Percentiles rank a stretch among this genome's conserved stretches.
Evolutionary conservation across 1,140 invertebrate species (phyloP).

Genomic region (Drosophila pandora): DNA sequence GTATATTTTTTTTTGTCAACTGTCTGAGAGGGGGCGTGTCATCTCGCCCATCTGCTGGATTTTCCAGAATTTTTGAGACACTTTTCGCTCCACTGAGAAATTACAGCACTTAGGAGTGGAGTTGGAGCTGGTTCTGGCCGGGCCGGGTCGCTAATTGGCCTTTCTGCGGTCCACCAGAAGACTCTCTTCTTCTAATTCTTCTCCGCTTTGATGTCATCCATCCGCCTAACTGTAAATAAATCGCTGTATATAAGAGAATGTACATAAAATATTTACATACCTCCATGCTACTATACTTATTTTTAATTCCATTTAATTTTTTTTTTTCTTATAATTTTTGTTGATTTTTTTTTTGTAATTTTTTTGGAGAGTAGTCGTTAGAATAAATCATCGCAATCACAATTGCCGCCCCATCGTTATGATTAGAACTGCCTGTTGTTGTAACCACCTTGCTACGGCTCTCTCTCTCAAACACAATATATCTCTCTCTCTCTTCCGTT

Average conservation of each 20-base stretch:
- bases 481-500: slow-evolving; percentile 61
- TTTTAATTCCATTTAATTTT: slow-evolving; percentile 31
- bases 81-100: slow-evolving; percentile 35
- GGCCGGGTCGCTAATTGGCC: slow-evolving; percentile 52
- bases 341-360: slow-evolving; percentile 13
- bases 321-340: slow-evolving; percentile 26
- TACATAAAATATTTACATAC: slow-evolving; percentile 12
- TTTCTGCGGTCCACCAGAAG: slow-evolving; percentile 35
- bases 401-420: slow-evolving; percentile 23
- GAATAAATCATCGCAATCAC: slow-evolving; percentile 24
- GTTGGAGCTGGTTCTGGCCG: slow-evolving; percentile 19
- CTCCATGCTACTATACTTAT: slow-evolving; percentile 17
- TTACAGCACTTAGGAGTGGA: slow-evolving; percentile 11
- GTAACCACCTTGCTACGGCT: slow-evolving; percentile 17
- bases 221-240: slow-evolving; percentile 64
- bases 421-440: slow-evolving; percentile 22
- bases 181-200: slow-evolving; percentile 12
- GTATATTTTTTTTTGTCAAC: slow-evolving; percentile 48
- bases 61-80: slow-evolving; percentile 34
- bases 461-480: slow-evolving; percentile 56
- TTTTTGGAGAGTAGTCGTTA: slow-evolving; percentile 14
- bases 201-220: slow-evolving; percentile 54
- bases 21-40: slow-evolving; percentile 49
- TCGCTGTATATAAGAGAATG: slow-evolving; percentile 14
- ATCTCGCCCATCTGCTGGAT: neutral